Percentiles rank a stretch among this genome's conserved stretches.
Evolutionary conservation across 2,113 vertebrate genomes (phyloP).

Genomic region (Ranitomeya variabilis): DNA sequence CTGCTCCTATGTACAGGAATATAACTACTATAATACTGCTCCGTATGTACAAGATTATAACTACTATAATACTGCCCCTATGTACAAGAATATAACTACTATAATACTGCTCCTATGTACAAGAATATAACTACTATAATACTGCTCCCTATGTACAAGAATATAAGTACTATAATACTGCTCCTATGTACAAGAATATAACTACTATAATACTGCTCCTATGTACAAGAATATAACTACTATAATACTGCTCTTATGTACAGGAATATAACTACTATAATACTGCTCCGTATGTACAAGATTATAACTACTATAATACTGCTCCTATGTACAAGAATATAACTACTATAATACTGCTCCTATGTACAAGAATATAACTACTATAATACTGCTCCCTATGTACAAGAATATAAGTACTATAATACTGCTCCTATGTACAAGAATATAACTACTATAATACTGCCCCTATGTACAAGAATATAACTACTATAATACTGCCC

Average conservation of each 20-base stretch:
- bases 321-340: neutral
- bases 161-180: conserved; percentile 13
- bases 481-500: too few species aligned
- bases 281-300: neutral
- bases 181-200: conserved; percentile 2
- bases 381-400: conserved; percentile 1
- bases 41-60: too few species aligned
- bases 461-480: too few species aligned
- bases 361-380: neutral
- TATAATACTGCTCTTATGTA: neutral
- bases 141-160: neutral
- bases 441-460: conserved; percentile 6
- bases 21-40: too few species aligned
- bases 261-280: neutral
- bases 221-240: conserved; percentile 6
- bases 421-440: neutral
- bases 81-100: neutral
- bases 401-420: conserved; percentile 7
- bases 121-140: neutral
- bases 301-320: neutral
- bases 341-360: conserved; percentile 1
- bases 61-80: too few species aligned
- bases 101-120: neutral
- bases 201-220: neutral
- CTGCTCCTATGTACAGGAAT: too few species aligned